Base-by-base conservation (phyloP, 2,888 invertebrate genomes). In the Philopedon plagiatum region DNA sequence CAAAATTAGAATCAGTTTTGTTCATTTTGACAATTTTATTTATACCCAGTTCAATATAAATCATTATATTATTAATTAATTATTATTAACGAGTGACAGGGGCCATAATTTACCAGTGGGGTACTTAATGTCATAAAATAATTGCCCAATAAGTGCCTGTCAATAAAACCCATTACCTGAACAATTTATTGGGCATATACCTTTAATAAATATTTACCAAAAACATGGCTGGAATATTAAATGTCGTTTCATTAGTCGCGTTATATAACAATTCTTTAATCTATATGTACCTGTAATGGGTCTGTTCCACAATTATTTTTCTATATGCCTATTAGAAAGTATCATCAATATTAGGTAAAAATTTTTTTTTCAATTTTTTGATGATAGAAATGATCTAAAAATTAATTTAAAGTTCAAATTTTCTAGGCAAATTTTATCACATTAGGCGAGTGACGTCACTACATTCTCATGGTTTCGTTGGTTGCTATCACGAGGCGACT, bases 51-150 rank as follows among this genome's bases (percentile, higher is more conserved):
- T 8, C 13, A 51, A 29, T 51, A 29, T 29, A 26, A 2, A 29
- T 9, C 26, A 51, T 29, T 51, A 51, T 49, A 26, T 29, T 51
- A 51, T 29, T 51, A 29, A 51, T 51, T 29, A 29, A 51, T 29
- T 13, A 46, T 51, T 26, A 51, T 51, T 29, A 51, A 5, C 26
- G 51, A 29, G 8, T 8, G 21, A 7, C 11, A 1, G 51, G 15
- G 29, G 1, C 13, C 13, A 23, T 51, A 51, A 51, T 51, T 51
- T 51, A 51, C 1, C 15, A 3, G 15, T 5, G 5, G 13, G 11
- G 51, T n/a, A 51, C 51, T 51, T 29, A 51, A 51, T 29, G 51
- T 51, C 51, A 51, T 51, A 51, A 51, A 51, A 51, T 51, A 51
- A 51, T 51, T 51, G 29, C 51, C 51, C 26, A 51, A 51, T 51